Base-by-base conservation (phyloP, 2,797 vertebrate species). In the Microchirus variegatus region DNA sequence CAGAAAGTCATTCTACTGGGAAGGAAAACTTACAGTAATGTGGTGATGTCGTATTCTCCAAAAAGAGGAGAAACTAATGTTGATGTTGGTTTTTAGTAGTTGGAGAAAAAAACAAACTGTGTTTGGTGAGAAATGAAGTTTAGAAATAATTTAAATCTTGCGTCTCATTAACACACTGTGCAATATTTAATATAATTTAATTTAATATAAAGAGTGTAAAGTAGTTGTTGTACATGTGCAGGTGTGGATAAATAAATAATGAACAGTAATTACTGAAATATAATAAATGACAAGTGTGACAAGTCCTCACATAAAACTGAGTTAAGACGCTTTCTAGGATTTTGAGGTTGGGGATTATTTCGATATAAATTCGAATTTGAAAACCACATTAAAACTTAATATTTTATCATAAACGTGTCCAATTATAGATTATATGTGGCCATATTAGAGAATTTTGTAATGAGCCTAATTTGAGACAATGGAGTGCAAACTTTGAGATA, bases 81-180 rank as follows among this genome's bases (percentile, higher is more conserved):
- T 67, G 31, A 54, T 42, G 11, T 46, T 58, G 63, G 40, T 68
- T 70, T 22, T 31, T 69, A 57, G 59, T 18, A 59, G 47, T 36
- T 36, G 44, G 38, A 75, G 56, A 55, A 69, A 16, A 78, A 91
- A n/a, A n/a, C n/a, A n/a, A n/a, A n/a, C n/a, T 83, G 75, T 84
- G 69, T 87, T 65, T 89, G 82, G 90, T 91, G 54, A 73, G 76
- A 31, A 55, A 16, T 58, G 15, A 71, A 10, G 67, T 71, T 77
- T 64, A 40, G 51, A 36, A 56, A 4, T 44, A 35, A 60, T 10
- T 58, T 44, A 65, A 37, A 64, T 12, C 53, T 5, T 37, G 0
- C 35, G 12, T 18, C 18, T 18, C 59, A 35, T 50, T 16, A 35
- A 36, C n/a, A 36, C 15, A 35, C 48, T 31, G 26, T 52, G 59